These are phyloP conservation scores for Pangasius mekongensis DNA, from an alignment of 2,797 vertebrate species.

Conservation along the genomic window DNA sequence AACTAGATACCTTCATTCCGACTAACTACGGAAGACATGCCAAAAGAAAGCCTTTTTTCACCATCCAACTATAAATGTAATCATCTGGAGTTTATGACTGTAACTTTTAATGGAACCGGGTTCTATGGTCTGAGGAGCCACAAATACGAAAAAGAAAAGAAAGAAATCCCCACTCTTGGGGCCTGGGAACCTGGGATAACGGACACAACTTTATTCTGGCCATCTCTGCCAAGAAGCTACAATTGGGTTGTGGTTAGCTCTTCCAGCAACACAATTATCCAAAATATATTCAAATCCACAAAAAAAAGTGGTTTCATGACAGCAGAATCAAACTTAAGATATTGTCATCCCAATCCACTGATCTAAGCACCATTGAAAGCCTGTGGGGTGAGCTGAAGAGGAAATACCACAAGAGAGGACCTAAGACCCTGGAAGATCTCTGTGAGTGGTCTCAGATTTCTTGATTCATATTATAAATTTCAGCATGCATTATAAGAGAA, in stretches of 20 bases:
- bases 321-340: neutral
- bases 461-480: neutral
- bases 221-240: neutral
- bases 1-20: neutral
- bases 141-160: neutral
- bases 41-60: neutral
- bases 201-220: neutral
- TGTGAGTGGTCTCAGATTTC: neutral
- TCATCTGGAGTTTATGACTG: neutral
- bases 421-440: neutral
- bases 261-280: neutral
- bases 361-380: neutral
- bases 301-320: neutral
- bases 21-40: neutral
- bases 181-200: neutral
- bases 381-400: neutral
- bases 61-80: neutral
- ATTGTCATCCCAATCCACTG: neutral
- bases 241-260: neutral
- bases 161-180: neutral
- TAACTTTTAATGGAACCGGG: neutral
- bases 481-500: neutral
- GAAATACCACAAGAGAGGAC: neutral
- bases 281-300: neutral
- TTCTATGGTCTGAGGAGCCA: neutral